phyloP scores from a whole-genome alignment of 2,888 invertebrate species.

The Leucoma salicis region DNA sequence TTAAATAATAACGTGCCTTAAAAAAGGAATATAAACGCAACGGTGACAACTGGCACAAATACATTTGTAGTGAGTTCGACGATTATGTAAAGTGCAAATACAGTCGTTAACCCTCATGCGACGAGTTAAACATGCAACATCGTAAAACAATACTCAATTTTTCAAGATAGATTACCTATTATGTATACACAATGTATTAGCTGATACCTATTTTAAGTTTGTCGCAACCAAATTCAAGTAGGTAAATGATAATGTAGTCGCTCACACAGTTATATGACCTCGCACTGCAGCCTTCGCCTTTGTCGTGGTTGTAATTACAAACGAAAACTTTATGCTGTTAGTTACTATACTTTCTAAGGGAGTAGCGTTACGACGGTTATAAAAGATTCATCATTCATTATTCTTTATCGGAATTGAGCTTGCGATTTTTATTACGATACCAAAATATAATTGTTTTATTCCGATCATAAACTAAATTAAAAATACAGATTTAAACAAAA shows the following conservation, averaged over 20 bases:
- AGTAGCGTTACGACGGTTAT: conserved; percentile 5
- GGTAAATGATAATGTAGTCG: conserved; percentile 39
- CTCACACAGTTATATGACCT: conserved; percentile 64
- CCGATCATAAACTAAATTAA: too few species aligned
- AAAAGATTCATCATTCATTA: too few species aligned
- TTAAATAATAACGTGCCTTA: conserved; percentile 22
- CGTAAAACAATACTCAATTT: conserved; percentile 23
- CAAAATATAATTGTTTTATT: too few species aligned
- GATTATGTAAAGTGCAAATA: conserved; percentile 27
- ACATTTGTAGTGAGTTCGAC: conserved; percentile 25
- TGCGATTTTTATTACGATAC: too few species aligned
- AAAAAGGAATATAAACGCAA: conserved; percentile 24
- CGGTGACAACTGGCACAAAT: conserved; percentile 39
- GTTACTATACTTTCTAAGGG: background rate
- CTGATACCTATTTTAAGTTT: conserved; percentile 14
- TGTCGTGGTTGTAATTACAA: conserved; percentile 46
- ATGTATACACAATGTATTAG: conserved; percentile 18
- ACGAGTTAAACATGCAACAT: conserved; percentile 23
- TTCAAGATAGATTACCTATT: conserved; percentile 15
- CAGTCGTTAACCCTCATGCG: conserved; percentile 23
- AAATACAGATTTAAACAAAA: too few species aligned
- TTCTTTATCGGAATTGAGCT: too few species aligned
- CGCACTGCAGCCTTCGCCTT: conserved; percentile 62
- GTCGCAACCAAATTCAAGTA: conserved; percentile 18
- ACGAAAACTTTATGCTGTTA: conserved; percentile 37